Percentiles rank a stretch among this genome's conserved stretches.
phyloP scores from a whole-genome alignment of 2,888 invertebrate species.

The Parthenolecanium corni region DNA sequence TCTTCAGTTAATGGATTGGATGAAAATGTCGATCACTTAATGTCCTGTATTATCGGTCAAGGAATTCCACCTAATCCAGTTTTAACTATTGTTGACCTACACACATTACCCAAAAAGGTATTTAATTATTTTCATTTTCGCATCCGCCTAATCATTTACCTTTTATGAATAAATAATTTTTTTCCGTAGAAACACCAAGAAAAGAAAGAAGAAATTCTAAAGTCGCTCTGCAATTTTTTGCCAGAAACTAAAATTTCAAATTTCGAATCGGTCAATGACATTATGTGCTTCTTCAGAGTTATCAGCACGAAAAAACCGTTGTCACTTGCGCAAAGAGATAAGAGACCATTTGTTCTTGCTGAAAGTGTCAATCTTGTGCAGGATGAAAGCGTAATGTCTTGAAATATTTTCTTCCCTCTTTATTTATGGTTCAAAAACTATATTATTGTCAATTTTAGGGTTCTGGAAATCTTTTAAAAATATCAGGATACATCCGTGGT shows the following conservation, averaged over 20 bases:
- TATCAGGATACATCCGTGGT: constrained; percentile 78
- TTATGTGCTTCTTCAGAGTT: constrained; percentile 58
- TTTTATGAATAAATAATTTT: constrained; percentile 4
- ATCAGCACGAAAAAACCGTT: constrained; percentile 75
- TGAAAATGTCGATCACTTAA: constrained; percentile 63
- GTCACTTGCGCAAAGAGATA: constrained; percentile 59
- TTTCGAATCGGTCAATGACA: constrained; percentile 63
- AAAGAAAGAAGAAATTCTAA: constrained; percentile 54
- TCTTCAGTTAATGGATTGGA: constrained; percentile 59
- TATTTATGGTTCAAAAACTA: constrained; percentile 35
- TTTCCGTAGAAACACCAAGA: constrained; percentile 53
- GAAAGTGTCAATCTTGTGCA: constrained; percentile 43
- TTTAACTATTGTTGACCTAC: constrained; percentile 60
- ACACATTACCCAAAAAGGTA: constrained; percentile 56
- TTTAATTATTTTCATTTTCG: not conserved
- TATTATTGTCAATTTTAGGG: too few relatives aligned
- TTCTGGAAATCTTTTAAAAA: not conserved
- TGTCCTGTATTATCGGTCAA: constrained; percentile 70
- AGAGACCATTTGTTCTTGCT: constrained; percentile 70
- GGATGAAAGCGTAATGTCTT: not conserved
- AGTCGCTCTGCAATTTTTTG: constrained; percentile 54
- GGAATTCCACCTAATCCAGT: constrained; percentile 62
- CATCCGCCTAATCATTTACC: not conserved
- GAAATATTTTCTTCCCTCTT: not conserved
- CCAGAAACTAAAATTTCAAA: constrained; percentile 71